A percentile compares a stretch with the other conserved stretches of the same genome.
Evolutionary conservation across 2,888 invertebrate genomes (phyloP).

Genomic region (Orthosia incerta): DNA sequence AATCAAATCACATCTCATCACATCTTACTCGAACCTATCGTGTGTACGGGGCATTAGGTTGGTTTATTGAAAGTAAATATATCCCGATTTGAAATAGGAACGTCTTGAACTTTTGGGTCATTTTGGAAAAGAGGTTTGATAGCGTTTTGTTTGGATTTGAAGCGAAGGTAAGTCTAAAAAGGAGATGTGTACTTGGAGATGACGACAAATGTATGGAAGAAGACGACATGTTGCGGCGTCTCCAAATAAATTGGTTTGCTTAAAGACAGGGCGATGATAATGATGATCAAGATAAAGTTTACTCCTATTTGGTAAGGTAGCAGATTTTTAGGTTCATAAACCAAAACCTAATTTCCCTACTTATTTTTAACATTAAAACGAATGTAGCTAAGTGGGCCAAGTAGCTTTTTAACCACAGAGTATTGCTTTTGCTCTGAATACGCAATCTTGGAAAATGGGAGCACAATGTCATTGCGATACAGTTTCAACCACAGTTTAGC

Average conservation of each 20-base stretch:
- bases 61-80: slow-evolving; percentile 45
- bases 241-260: neutral
- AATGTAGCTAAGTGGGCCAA: neutral
- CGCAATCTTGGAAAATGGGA: slow-evolving; percentile 31
- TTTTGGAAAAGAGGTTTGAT: slow-evolving; percentile 25
- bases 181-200: neutral
- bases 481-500: slow-evolving; percentile 47
- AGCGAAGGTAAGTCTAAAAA: neutral
- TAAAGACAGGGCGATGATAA: neutral
- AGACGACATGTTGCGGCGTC: neutral
- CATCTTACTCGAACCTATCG: slow-evolving; percentile 61
- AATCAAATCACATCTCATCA: slow-evolving; percentile 71
- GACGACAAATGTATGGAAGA: neutral
- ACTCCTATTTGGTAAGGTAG: neutral
- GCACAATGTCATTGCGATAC: slow-evolving; percentile 37
- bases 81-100: slow-evolving; percentile 42
- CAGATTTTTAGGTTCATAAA: neutral
- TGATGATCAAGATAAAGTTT: neutral
- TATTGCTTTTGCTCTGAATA: slow-evolving; percentile 24
- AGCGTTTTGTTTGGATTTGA: neutral
- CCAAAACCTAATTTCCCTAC: neutral
- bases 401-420: slow-evolving; percentile 33
- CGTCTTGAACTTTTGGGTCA: slow-evolving; percentile 30
- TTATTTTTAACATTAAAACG: neutral
- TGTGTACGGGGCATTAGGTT: slow-evolving; percentile 54